Evolutionary conservation across 2,797 vertebrate species (phyloP).

Genomic region (Pteropus rufus): DNA sequence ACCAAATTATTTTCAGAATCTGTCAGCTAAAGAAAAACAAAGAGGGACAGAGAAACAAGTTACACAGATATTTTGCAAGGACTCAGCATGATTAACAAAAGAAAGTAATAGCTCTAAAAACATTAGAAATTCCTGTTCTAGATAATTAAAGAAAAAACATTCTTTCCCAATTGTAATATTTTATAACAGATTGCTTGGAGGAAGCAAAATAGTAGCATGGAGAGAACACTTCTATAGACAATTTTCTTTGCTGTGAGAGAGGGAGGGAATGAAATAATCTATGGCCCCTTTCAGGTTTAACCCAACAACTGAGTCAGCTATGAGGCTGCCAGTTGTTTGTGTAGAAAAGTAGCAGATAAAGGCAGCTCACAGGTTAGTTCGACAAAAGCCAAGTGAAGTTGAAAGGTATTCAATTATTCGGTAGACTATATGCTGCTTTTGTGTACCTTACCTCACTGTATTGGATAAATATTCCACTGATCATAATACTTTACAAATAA

Average conservation of each 20-base stretch:
- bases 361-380: not conserved
- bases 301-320: not conserved
- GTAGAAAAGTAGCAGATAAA: not conserved
- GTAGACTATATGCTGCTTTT: not conserved
- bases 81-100: not conserved
- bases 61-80: not conserved
- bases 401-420: not conserved
- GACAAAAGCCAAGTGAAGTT: not conserved
- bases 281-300: not conserved
- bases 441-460: not conserved
- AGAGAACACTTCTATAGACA: not conserved
- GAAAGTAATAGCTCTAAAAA: not conserved
- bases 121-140: not conserved
- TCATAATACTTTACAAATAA: not conserved
- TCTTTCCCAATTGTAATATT: not conserved
- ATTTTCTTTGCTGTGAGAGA: not conserved
- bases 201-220: not conserved
- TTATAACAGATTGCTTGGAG: not conserved
- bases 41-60: not conserved
- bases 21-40: not conserved
- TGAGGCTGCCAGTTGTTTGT: not conserved
- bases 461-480: not conserved
- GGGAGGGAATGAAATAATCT: not conserved
- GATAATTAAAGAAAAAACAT: not conserved
- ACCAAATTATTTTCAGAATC: not conserved